These are phyloP conservation scores for Subanguina moxae DNA, from an alignment of 1,140 invertebrate genomes.

Conservation along the genomic window DNA sequence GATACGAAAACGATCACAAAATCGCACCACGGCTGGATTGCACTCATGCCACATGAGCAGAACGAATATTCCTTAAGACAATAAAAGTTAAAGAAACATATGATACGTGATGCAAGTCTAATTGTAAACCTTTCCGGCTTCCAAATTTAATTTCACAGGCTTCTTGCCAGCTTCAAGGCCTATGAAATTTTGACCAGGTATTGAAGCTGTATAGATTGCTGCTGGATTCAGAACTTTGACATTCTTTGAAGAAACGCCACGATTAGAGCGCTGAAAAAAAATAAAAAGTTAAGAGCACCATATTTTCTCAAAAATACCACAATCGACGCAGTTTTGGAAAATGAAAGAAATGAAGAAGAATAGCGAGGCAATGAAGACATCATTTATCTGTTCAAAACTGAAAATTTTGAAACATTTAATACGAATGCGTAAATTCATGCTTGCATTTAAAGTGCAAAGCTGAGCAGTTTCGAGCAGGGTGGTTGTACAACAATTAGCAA, in stretches of 20 bases:
- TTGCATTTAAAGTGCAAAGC: too few relatives aligned
- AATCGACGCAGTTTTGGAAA: too few relatives aligned
- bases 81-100: too few relatives aligned
- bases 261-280: neutral
- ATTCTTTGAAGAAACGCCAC: neutral
- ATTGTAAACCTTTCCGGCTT: neutral
- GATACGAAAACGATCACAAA: neutral
- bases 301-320: too few relatives aligned
- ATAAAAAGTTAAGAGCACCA: too few relatives aligned
- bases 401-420: too few relatives aligned
- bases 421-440: too few relatives aligned
- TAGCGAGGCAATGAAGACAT: neutral
- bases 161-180: neutral
- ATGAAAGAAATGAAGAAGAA: too few relatives aligned
- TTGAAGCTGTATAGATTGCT: neutral
- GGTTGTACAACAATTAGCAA: too few relatives aligned
- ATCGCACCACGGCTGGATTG: neutral
- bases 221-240: neutral
- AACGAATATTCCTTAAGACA: neutral
- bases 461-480: too few relatives aligned
- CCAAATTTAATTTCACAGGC: neutral
- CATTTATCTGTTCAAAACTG: too few relatives aligned
- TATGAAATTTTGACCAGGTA: neutral
- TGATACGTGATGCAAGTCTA: too few relatives aligned
- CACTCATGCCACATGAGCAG: neutral